phyloP scores from a whole-genome alignment of 2,888 invertebrate genomes.

The Enoplolaimus lenunculus region DNA sequence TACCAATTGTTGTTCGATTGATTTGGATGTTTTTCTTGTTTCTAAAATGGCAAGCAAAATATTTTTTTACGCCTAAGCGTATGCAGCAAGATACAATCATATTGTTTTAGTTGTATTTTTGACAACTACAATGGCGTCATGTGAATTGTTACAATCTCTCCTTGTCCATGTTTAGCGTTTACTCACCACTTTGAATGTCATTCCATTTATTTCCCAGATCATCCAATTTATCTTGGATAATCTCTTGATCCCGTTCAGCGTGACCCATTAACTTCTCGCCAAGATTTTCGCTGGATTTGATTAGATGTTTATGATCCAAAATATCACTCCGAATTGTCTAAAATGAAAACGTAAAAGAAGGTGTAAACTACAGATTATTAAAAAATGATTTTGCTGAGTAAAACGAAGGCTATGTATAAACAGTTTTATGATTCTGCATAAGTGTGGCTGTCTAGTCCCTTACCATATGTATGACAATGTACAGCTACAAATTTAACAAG shows the following conservation, averaged over 20 bases:
- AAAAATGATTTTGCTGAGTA: not conserved
- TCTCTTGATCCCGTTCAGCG: conserved; percentile 78
- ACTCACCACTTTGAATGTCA: conserved; percentile 49
- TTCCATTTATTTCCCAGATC: conserved; percentile 78
- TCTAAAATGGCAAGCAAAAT: conserved; percentile 8
- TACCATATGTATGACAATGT: no score
- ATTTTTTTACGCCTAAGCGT: not conserved
- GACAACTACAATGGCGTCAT: no score
- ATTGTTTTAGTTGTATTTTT: no score
- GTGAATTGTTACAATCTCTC: no score
- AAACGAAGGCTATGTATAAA: no score
- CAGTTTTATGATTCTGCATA: no score
- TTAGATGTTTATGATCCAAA: conserved; percentile 82
- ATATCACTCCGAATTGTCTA: conserved; percentile 68
- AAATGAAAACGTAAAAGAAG: no score
- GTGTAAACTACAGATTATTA: no score
- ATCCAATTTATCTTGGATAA: conserved; percentile 64
- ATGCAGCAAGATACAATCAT: no score
- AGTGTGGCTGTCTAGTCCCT: no score
- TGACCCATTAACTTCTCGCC: conserved; percentile 74
- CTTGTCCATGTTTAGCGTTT: no score
- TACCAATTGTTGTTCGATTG: conserved; percentile 10
- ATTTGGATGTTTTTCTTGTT: conserved; percentile 11
- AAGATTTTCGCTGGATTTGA: conserved; percentile 66
- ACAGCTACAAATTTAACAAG: no score